Evolutionary conservation across 1,140 invertebrate genomes (phyloP).

Genomic region (Atta colombica): DNA sequence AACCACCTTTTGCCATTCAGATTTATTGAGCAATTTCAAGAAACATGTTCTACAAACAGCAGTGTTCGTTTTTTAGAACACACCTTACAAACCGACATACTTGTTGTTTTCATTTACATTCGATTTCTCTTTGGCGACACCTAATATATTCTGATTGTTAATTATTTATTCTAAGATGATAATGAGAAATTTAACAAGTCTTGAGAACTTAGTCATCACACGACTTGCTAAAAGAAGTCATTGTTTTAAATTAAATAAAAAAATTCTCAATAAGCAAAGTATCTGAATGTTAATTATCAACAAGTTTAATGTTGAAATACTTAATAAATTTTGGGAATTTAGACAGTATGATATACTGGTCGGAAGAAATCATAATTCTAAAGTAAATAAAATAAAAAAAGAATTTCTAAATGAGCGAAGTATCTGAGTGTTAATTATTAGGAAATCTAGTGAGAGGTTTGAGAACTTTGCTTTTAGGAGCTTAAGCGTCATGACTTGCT

Average conservation of each 20-base stretch:
- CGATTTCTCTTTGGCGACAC: conserved; percentile 22
- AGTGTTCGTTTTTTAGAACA: neutral
- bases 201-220: neutral
- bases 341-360: too few relatives aligned
- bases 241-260: neutral
- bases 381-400: neutral
- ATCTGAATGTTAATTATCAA: conserved; percentile 22
- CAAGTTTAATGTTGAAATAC: neutral
- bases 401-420: too few relatives aligned
- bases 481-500: too few relatives aligned
- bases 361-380: neutral
- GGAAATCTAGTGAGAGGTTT: too few relatives aligned
- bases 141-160: conserved; percentile 9
- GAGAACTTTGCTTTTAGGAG: too few relatives aligned
- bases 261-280: too few relatives aligned
- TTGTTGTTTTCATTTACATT: conserved; percentile 13
- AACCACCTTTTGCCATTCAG: neutral
- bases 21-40: conserved; percentile 11
- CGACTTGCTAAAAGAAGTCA: neutral
- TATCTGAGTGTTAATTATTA: too few relatives aligned
- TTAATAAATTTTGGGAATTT: neutral
- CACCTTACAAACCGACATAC: neutral
- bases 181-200: neutral
- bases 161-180: neutral
- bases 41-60: conserved; percentile 11